Evolutionary conservation across 2,113 vertebrate genomes (phyloP).

Genomic region (Phalacrocorax brasilianus): DNA sequence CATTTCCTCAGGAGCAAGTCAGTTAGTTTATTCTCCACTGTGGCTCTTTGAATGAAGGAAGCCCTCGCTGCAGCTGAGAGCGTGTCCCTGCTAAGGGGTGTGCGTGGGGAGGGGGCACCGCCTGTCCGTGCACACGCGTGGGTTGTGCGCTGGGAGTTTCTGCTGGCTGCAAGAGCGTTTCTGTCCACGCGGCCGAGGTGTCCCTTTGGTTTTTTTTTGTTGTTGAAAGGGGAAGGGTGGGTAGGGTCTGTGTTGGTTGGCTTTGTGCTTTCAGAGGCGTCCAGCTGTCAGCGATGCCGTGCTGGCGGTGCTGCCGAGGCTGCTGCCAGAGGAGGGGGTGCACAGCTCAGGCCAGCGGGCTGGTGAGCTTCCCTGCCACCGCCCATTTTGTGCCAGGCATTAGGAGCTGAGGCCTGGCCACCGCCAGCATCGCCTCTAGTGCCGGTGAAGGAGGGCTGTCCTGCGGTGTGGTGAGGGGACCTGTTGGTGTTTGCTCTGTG

Average conservation of each 20-base stretch:
- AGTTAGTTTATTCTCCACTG: neutral
- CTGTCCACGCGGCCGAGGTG: rapidly evolving
- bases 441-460: neutral
- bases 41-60: neutral
- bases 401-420: neutral
- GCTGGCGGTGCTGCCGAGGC: neutral
- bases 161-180: neutral
- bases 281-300: rapidly evolving
- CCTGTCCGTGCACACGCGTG: rapidly evolving
- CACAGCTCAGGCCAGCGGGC: rapidly evolving
- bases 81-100: rapidly evolving
- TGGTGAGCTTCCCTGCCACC: neutral
- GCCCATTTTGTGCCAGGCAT: neutral
- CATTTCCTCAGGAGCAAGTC: neutral
- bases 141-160: neutral
- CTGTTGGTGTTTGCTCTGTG: rapidly evolving
- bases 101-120: neutral
- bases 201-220: neutral
- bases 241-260: neutral
- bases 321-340: neutral
- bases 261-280: neutral
- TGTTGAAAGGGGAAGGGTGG: neutral
- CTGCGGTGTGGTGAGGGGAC: rapidly evolving
- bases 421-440: rapidly evolving
- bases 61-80: neutral